Evolutionary conservation across 2,113 vertebrate species (phyloP).

Genomic region (Calypte anna): DNA sequence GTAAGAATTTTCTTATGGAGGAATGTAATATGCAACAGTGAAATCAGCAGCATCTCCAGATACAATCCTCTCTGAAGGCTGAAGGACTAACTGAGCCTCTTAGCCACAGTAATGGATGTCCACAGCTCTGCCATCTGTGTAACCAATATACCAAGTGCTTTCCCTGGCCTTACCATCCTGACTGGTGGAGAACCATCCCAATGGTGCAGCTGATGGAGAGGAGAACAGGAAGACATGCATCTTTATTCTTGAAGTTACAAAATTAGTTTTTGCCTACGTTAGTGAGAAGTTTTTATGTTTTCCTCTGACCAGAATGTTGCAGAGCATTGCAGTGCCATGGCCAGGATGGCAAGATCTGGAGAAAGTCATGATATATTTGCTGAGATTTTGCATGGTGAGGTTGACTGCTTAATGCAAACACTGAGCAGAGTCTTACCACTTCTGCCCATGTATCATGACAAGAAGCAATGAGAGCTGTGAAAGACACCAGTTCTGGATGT

Average conservation of each 20-base stretch:
- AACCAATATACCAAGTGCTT: background rate
- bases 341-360: background rate
- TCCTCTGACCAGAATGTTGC: background rate
- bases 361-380: background rate
- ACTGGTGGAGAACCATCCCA: background rate
- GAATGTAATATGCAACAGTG: background rate
- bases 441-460: fast-evolving
- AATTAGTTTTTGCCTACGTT: background rate
- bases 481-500: background rate
- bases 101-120: background rate
- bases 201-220: background rate
- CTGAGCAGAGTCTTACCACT: background rate
- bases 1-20: background rate
- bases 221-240: background rate
- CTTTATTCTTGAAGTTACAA: background rate
- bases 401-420: background rate
- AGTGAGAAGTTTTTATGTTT: background rate
- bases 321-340: background rate
- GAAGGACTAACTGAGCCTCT: background rate
- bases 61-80: background rate
- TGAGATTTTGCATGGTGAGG: background rate
- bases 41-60: background rate
- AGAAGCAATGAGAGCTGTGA: background rate
- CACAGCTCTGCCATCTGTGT: background rate
- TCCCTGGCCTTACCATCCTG: background rate